These are phyloP conservation scores for Whitmania pigra DNA, from an alignment of 1,140 invertebrate genomes.

Conservation along the genomic window DNA sequence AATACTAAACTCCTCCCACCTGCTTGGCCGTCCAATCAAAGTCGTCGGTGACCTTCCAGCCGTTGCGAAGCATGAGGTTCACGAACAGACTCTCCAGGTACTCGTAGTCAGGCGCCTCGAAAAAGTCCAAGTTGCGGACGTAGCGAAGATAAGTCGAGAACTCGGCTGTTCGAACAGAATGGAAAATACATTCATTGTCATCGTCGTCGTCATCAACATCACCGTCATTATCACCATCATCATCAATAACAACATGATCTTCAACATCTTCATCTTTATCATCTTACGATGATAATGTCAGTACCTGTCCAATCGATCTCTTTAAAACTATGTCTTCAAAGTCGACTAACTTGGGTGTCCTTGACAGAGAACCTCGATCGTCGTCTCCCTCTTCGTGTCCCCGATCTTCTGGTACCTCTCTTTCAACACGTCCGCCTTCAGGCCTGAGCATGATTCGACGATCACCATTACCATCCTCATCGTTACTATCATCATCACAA, in stretches of 20 bases:
- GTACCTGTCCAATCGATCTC: no score
- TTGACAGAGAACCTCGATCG: conserved; percentile 90
- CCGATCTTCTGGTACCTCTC: conserved; percentile 99
- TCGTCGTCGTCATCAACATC: no score
- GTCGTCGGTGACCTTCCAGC: conserved; percentile 81
- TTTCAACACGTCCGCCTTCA: conserved; percentile 97
- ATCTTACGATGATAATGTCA: not conserved
- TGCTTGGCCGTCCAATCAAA: conserved; percentile 68
- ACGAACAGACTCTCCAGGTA: conserved; percentile 87
- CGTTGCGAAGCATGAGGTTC: conserved; percentile 81
- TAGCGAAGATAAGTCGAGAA: conserved; percentile 91
- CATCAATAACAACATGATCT: not conserved
- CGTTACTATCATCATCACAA: conserved; percentile 15
- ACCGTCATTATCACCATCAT: not conserved
- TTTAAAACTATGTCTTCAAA: no score
- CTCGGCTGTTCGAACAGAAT: not conserved
- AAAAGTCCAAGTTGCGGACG: conserved; percentile 92
- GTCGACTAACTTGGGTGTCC: not conserved
- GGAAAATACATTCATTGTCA: no score
- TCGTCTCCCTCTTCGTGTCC: conserved; percentile 92
- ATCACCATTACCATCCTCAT: conserved; percentile 13
- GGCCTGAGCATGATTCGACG: conserved; percentile 77
- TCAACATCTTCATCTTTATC: not conserved
- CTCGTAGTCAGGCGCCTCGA: conserved; percentile 98
- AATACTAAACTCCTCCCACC: not conserved